phyloP scores from a whole-genome alignment of 2,888 invertebrate species.

The Drosophila mettleri region DNA sequence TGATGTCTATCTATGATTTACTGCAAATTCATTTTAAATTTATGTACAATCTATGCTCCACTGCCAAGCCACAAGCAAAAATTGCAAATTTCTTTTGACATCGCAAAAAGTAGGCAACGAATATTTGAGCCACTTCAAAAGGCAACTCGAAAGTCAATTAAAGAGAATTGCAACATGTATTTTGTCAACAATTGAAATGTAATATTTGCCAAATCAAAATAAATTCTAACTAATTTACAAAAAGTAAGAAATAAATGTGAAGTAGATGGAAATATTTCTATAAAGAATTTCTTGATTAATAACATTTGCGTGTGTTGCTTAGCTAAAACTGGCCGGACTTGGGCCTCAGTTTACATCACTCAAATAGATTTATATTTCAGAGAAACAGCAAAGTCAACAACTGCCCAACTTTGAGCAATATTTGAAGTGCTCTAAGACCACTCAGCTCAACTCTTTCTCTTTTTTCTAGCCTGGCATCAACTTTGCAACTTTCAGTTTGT shows the following conservation, averaged over 20 bases:
- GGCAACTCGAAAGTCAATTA: not conserved
- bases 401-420: not conserved
- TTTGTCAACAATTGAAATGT: not conserved
- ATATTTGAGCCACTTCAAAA: not conserved
- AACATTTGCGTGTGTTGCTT: not conserved
- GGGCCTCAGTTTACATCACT: not conserved
- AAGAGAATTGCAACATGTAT: not conserved
- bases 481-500: constrained; percentile 1
- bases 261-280: not conserved
- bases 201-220: not conserved
- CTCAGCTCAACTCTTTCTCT: not conserved
- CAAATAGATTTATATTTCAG: not conserved
- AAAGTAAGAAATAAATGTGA: not conserved
- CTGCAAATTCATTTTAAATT: constrained; percentile 23
- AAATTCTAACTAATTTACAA: not conserved
- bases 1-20: constrained; percentile 37
- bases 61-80: not conserved
- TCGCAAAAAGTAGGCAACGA: constrained; percentile 32
- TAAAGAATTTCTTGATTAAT: not conserved
- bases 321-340: too few species aligned
- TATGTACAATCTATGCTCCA: constrained; percentile 11
- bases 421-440: not conserved
- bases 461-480: not conserved
- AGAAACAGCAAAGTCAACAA: not conserved
- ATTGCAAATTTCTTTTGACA: not conserved